A percentile compares a stretch with the other conserved stretches of the same genome.
These are phyloP conservation scores for Paramisgurnus dabryanus DNA, from an alignment of 2,113 vertebrate genomes.

Conservation along the genomic window DNA sequence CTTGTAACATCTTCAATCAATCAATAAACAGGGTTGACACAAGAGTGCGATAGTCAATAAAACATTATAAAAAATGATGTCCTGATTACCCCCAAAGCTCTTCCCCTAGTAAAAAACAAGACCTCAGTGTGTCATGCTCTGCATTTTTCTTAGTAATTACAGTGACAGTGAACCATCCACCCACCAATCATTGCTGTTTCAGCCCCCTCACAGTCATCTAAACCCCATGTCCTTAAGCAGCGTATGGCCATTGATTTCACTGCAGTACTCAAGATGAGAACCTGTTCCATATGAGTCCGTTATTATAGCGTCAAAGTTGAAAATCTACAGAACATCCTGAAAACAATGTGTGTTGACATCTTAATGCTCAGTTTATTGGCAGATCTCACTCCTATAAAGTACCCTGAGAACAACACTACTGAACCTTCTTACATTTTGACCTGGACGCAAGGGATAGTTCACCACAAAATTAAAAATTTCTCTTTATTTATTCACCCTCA, in stretches of 20 bases:
- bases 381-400: background rate
- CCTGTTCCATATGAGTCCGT: background rate
- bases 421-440: no score
- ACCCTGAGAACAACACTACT: background rate
- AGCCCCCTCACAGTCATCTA: conserved; percentile 23
- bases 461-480: no score
- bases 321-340: background rate
- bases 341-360: background rate
- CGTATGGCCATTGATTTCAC: conserved; percentile 15
- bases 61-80: conserved; percentile 21
- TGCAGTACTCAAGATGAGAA: background rate
- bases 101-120: conserved; percentile 24
- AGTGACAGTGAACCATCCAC: conserved; percentile 41
- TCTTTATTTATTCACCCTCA: no score
- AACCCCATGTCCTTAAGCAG: conserved; percentile 17
- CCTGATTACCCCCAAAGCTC: conserved; percentile 8
- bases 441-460: no score
- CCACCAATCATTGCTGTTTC: conserved; percentile 31
- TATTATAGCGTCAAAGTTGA: background rate
- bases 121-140: conserved; percentile 25
- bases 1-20: conserved; percentile 8
- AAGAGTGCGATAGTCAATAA: conserved; percentile 6
- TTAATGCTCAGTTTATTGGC: background rate
- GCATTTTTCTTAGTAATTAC: conserved; percentile 38
- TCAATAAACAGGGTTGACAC: background rate